A percentile compares a stretch with the other conserved stretches of the same genome.
phyloP scores from a whole-genome alignment of 2,113 vertebrate genomes.

The Balaeniceps rex region DNA sequence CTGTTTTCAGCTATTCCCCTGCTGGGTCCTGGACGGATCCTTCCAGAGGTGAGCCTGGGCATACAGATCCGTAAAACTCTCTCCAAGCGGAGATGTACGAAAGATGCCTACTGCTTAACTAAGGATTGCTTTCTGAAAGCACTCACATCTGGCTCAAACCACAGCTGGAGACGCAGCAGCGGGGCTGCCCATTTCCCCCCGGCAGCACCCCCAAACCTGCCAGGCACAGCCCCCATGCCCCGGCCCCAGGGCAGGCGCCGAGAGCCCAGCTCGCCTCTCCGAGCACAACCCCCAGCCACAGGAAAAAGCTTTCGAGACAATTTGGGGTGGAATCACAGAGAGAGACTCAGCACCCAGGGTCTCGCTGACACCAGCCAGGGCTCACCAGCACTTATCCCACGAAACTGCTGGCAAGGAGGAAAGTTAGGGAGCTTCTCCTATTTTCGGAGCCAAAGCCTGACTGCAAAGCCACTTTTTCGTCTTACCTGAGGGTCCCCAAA shows the following conservation, averaged over 20 bases:
- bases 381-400: background rate
- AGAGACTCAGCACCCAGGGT: background rate
- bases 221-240: background rate
- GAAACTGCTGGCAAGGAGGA: background rate
- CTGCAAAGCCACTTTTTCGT: background rate
- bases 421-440: background rate
- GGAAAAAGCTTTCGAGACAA: background rate
- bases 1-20: background rate
- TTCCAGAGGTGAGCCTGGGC: background rate
- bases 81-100: background rate
- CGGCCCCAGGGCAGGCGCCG: rapidly evolving
- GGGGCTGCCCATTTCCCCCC: background rate
- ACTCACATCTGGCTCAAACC: background rate
- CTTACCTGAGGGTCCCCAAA: constrained; percentile 95
- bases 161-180: background rate
- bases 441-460: background rate
- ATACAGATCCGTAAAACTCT: background rate
- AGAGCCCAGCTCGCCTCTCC: background rate
- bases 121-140: background rate
- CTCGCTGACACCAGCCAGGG: background rate
- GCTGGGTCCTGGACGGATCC: background rate
- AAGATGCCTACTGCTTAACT: background rate
- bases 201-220: background rate
- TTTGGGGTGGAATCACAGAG: background rate
- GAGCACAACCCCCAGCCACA: background rate